Evolutionary conservation across 1,140 invertebrate species (phyloP).

Genomic region (Sesamia nonagrioides): DNA sequence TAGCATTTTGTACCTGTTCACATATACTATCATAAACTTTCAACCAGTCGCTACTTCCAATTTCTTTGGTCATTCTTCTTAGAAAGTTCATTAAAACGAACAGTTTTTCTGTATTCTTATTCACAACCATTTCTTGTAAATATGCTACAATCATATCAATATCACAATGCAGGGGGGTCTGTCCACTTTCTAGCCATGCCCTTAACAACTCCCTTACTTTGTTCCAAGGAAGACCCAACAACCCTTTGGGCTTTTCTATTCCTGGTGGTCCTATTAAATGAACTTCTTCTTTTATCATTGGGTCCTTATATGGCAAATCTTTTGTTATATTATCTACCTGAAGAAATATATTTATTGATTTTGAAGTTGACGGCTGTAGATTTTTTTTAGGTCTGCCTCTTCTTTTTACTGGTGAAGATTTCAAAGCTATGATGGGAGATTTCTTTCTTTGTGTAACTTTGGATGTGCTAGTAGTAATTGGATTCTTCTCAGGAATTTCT

Average conservation of each 20-base stretch:
- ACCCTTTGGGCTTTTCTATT: constrained; percentile 62
- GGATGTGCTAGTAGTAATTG: constrained; percentile 63
- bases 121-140: constrained; percentile 80
- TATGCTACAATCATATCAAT: constrained; percentile 81
- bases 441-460: constrained; percentile 68
- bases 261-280: constrained; percentile 53
- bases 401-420: constrained; percentile 68
- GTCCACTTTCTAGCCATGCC: constrained; percentile 85
- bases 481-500: constrained; percentile 33
- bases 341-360: constrained; percentile 71
- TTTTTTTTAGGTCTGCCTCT: constrained; percentile 80
- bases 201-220: constrained; percentile 83
- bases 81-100: constrained; percentile 78
- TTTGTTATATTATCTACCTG: constrained; percentile 56
- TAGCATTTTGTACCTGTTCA: constrained; percentile 79
- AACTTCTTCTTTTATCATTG: constrained; percentile 69
- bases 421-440: constrained; percentile 64
- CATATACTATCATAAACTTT: constrained; percentile 71
- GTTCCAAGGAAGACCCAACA: constrained; percentile 76
- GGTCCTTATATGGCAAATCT: constrained; percentile 85
- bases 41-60: constrained; percentile 72
- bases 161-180: constrained; percentile 84
- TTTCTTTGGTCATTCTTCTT: constrained; percentile 69
- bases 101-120: constrained; percentile 81
- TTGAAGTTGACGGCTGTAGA: constrained; percentile 62